These are phyloP conservation scores for Dermatemys mawii DNA, from an alignment of 2,113 vertebrate genomes.

Conservation along the genomic window DNA sequence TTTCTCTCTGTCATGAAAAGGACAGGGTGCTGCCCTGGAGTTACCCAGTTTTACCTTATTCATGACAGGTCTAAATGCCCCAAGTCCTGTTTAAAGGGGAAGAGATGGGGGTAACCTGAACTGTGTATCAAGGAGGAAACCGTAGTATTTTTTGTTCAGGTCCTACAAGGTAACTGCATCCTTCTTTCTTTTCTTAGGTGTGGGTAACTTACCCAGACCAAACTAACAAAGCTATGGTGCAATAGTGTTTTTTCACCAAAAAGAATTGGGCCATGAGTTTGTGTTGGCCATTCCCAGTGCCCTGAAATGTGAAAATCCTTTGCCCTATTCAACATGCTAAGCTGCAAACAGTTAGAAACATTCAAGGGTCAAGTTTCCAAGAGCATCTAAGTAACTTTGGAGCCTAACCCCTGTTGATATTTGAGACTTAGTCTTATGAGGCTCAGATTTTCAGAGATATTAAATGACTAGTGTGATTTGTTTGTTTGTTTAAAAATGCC, in stretches of 20 bases:
- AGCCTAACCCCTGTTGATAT: neutral
- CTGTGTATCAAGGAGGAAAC: neutral
- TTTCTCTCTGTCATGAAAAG: neutral
- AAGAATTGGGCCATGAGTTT: neutral
- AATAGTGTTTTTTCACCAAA: neutral
- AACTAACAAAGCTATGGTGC: neutral
- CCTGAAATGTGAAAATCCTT: neutral
- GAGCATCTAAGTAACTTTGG: neutral
- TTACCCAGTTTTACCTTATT: neutral
- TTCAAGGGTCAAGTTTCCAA: neutral
- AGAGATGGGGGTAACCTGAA: neutral
- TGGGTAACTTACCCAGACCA: fast-evolving
- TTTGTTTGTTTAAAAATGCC: neutral
- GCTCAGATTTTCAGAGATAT: neutral
- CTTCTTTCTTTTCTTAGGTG: neutral
- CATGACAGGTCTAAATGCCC: neutral
- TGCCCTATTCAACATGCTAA: neutral
- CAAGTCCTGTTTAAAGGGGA: neutral
- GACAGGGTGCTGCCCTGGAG: neutral
- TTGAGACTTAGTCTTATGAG: neutral
- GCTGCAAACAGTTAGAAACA: neutral
- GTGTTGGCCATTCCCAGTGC: neutral
- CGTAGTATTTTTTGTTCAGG: fast-evolving
- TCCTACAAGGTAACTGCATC: neutral
- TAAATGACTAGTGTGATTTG: neutral